Base-by-base conservation (phyloP, 2,888 invertebrate genomes). In the Acronicta psi region DNA sequence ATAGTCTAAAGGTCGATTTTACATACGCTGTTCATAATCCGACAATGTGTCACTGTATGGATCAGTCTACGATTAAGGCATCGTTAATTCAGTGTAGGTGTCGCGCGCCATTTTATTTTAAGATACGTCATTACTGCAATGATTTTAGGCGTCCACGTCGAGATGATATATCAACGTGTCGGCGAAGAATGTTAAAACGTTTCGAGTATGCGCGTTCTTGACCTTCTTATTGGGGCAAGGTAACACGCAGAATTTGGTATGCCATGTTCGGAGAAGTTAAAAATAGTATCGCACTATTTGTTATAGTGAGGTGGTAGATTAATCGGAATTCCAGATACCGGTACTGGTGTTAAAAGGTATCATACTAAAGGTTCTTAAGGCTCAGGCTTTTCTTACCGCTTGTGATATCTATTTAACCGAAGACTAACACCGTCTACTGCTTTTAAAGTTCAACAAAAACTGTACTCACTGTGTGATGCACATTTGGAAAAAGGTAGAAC, bases 21-120 rank as follows among this genome's bases (percentile, higher is more conserved):
- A 42, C 31, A 11, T 23, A 42, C 10, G 29, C 50, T 64, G 38
- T 50, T 2, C 6, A 43, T 29, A 31, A 2, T 10, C 8, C 10
- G 23, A 46, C 45, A 55, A 49, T 54, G 49, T 56, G 34, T 42
- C 55, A 69, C n/a, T 38, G 6, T 54, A 38, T 29, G 47, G 25
- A 63, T 70, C 11, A 42, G 18, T 41, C 31, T 45, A 37, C 45
- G n/a, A 23, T 29, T 64, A 70, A 29, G 41, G 50, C 23, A 43
- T 43, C 34, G 46, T 16, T 64, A 56, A 65, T 65, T 42, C 14
- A 11, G 23, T 36, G 38, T 56, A 23, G 36, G 65, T 45, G 71
- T 10, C 38, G 23, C 65, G 38, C 38, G 56, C 50, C 41, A 50
- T 42, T 56, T 46, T 50, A 40, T 62, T 14, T 54, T 37, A 38